Evolutionary conservation across 2,888 invertebrate genomes (phyloP), one percentile per base, ranked within the genome.

Genomic region (Conchocele bisecta): DNA sequence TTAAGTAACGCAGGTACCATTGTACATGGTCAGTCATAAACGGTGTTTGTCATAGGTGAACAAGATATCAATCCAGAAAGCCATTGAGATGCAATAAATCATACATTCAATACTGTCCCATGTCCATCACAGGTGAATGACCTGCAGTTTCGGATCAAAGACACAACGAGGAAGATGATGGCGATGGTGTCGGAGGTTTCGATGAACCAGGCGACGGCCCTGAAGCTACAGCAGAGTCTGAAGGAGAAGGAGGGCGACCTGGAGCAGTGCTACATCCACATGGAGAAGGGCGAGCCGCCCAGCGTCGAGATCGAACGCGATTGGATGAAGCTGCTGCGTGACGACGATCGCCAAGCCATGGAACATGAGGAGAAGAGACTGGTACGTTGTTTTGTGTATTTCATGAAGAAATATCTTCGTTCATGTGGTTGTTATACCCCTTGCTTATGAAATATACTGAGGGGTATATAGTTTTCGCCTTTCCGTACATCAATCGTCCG

Each of bases 241-340:
- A 86, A 87, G 54, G 89, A 89, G 64, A 86, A 86, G 69, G 89
- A 91, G 68, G 83, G 83, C 1, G 86, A 88, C 53, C 74, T 91
- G 54, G 90, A 89, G 65, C 88, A 89, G 78, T 88, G 88, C 67
- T 90, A 91, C 77, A 83, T 89, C 59, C 77, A 35, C 17, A 90
- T 91, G 89, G 91, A 91, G 86, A 89, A 89, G 72, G 91, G 91
- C 20, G 91, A 91, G 61, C 86, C 91, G 11, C 91, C 91, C 0
- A 85, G 84, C 41, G 85, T 86, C 11, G 86, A 86, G 48, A 78
- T 90, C 29, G 90, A 90, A 61, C 61, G 76, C 13, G 90, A 91
- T 31, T 91, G 91, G 90, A 50, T 86, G 46, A 75, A 85, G 51
- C 44, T 82, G 41, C 24, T 88, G 22, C 77, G 87, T 17, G 86